phyloP scores from a whole-genome alignment of 2,888 invertebrate genomes.

The Cryptus armator region DNA sequence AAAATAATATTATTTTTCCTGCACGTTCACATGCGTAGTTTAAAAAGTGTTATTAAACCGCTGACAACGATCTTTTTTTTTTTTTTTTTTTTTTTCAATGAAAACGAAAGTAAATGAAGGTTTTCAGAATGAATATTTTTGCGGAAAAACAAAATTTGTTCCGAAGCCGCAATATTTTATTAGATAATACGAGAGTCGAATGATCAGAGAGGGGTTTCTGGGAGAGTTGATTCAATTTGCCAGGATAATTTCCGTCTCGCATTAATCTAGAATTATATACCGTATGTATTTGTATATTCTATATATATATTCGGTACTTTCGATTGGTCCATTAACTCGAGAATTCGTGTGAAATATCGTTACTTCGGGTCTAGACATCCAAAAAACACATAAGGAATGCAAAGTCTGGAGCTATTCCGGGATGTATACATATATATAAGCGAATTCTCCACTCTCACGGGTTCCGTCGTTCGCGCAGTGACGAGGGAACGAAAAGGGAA shows the following conservation, averaged over 20 bases:
- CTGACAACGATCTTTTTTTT: neutral
- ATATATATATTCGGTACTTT: conserved; percentile 2
- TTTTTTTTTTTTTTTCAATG: neutral
- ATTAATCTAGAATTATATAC: neutral
- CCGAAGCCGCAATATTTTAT: neutral
- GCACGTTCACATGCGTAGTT: neutral
- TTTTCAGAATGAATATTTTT: neutral
- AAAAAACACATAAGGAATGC: conserved; percentile 35
- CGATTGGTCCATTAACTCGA: conserved; percentile 13
- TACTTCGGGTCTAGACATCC: conserved; percentile 45
- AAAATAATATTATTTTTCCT: neutral
- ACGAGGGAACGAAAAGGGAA: conserved; percentile 33
- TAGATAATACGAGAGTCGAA: neutral
- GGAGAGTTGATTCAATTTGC: neutral
- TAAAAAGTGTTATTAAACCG: neutral
- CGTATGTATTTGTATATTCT: neutral
- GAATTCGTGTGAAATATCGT: conserved; percentile 26
- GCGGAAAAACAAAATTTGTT: neutral
- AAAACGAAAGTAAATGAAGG: neutral
- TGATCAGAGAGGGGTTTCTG: neutral
- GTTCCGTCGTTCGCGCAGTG: conserved; percentile 2
- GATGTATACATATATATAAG: conserved; percentile 19
- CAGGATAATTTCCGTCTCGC: neutral
- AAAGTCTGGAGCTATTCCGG: conserved; percentile 34
- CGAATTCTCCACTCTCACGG: neutral